These are phyloP conservation scores for Flexamia atlantica DNA, from an alignment of 2,888 invertebrate species.

Conservation along the genomic window DNA sequence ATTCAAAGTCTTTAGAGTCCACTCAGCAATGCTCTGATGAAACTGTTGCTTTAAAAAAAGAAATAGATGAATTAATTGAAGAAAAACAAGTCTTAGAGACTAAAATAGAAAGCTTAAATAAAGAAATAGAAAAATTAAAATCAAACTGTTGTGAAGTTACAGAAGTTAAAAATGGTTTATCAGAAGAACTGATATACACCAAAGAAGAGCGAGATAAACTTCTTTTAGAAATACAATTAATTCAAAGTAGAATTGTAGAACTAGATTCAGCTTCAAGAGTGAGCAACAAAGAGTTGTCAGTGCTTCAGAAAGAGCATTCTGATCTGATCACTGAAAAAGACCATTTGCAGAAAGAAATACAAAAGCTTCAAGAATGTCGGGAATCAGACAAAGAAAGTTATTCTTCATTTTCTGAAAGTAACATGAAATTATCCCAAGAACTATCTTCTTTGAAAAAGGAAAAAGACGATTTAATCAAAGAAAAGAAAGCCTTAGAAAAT, in stretches of 20 bases:
- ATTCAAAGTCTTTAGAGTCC: not conserved
- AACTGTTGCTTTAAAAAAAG: conserved; percentile 1
- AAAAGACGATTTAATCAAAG: not conserved
- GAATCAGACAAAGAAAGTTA: not conserved
- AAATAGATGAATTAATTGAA: conserved; percentile 3
- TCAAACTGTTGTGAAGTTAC: not conserved
- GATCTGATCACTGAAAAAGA: not conserved
- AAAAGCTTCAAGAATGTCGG: not conserved
- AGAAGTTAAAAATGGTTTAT: not conserved
- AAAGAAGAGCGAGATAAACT: conserved; percentile 6
- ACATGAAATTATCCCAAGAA: conserved; percentile 1
- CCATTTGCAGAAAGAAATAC: conserved; percentile 4
- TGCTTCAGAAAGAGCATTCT: not conserved
- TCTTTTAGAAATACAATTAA: not conserved
- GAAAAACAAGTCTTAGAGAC: not conserved
- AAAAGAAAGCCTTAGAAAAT: not conserved
- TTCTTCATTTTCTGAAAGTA: conserved; percentile 1
- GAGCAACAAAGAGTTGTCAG: not conserved
- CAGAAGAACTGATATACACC: not conserved
- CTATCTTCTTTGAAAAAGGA: conserved; percentile 1
- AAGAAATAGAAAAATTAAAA: not conserved
- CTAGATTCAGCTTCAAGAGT: not conserved
- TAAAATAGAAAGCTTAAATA: not conserved
- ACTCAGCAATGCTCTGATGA: not conserved
- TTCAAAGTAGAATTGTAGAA: not conserved